phyloP scores from a whole-genome alignment of 2,113 vertebrate species.

The Haemorhous mexicanus region DNA sequence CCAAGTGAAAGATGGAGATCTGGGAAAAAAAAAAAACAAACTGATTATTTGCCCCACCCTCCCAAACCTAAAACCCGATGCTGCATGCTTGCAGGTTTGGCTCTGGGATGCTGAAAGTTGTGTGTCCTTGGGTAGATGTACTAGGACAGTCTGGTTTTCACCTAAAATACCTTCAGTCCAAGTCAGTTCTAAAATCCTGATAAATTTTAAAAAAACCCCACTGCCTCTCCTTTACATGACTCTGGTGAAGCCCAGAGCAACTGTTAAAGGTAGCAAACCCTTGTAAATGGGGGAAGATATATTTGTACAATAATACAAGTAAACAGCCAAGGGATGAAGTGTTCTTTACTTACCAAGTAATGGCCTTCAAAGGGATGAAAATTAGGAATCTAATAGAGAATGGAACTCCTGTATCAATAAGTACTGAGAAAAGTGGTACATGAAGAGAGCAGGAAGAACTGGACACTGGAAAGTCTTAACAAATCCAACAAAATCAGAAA shows the following conservation, averaged over 20 bases:
- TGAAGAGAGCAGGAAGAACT: not conserved
- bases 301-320: not conserved
- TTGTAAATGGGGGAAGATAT: not conserved
- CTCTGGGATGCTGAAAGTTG: not conserved
- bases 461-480: not conserved
- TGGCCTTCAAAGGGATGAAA: not conserved
- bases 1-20: not conserved
- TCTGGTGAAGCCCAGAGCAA: not conserved
- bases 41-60: not conserved
- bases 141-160: not conserved
- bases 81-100: not conserved
- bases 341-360: not conserved
- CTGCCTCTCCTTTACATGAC: not conserved
- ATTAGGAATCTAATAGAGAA: not conserved
- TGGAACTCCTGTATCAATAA: not conserved
- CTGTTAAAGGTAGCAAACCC: not conserved
- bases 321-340: not conserved
- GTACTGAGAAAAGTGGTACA: not conserved
- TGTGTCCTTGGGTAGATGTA: not conserved
- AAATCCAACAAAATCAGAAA: conserved; percentile 61
- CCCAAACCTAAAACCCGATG: not conserved
- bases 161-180: not conserved
- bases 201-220: not conserved
- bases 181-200: not conserved
- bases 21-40: not conserved